phyloP scores from a whole-genome alignment of 35 echinoderm and acorn worm species.

The Diadema setosum region DNA sequence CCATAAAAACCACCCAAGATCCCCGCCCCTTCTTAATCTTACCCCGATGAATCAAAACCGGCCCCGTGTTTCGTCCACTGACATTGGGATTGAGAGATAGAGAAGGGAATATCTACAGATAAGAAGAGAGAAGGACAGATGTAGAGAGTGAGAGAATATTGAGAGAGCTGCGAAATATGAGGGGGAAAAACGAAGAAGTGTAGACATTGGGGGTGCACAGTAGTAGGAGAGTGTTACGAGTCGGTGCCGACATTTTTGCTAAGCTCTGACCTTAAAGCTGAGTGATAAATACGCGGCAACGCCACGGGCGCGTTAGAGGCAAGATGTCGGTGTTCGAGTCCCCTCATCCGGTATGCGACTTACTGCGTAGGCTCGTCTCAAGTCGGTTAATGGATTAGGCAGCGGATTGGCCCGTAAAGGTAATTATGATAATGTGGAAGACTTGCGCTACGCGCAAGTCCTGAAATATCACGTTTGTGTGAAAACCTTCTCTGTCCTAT shows the following conservation, averaged over 20 bases:
- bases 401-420: neutral
- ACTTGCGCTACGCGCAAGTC: too few species aligned
- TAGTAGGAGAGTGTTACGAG: neutral
- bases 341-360: neutral
- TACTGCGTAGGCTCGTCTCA: neutral
- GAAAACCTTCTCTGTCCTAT: too few species aligned
- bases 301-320: slow-evolving; percentile 8
- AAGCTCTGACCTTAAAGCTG: neutral
- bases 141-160: neutral
- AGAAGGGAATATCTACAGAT: too few species aligned
- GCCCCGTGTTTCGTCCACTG: too few species aligned
- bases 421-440: too few species aligned
- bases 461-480: too few species aligned
- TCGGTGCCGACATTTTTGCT: neutral
- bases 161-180: neutral
- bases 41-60: too few species aligned
- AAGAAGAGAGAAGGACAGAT: neutral
- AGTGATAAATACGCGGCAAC: slow-evolving; percentile 12
- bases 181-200: neutral
- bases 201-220: neutral
- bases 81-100: neutral
- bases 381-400: slow-evolving; percentile 21
- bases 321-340: neutral
- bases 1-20: too few species aligned
- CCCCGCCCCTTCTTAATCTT: too few species aligned